Evolutionary conservation across 2,797 vertebrate genomes (phyloP).

Genomic region (Chloroceryle amazona): DNA sequence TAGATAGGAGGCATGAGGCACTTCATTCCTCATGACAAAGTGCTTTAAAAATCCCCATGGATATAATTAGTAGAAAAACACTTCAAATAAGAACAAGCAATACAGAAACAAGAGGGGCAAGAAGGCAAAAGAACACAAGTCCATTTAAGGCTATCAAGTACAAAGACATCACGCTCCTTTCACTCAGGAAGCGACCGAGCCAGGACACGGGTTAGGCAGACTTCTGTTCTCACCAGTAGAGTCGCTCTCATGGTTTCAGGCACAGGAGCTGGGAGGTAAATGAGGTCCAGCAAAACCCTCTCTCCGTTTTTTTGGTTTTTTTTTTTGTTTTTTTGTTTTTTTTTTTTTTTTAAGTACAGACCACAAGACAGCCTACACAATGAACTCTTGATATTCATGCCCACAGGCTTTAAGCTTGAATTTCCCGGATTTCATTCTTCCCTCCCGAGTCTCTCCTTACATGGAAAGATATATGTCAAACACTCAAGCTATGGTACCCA

Average conservation of each 20-base stretch:
- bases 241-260: background rate
- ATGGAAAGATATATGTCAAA: background rate
- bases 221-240: background rate
- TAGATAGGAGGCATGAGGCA: background rate
- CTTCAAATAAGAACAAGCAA: background rate
- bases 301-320: background rate
- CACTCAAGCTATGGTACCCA: background rate
- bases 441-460: background rate
- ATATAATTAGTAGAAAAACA: background rate
- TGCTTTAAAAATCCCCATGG: background rate
- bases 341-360: background rate
- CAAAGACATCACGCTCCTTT: background rate
- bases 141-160: background rate
- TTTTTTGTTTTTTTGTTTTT: no score
- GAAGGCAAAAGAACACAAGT: slow-evolving; percentile 5
- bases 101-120: background rate
- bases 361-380: background rate
- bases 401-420: background rate
- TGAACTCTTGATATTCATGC: background rate
- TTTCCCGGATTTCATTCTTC: background rate
- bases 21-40: background rate
- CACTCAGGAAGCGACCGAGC: slow-evolving; percentile 8
- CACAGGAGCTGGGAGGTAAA: background rate
- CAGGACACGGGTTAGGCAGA: background rate
- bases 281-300: background rate